Evolutionary conservation across 2,797 vertebrate genomes (phyloP), one percentile per base, ranked within the genome.

Genomic region (Galaxias olidus): DNA sequence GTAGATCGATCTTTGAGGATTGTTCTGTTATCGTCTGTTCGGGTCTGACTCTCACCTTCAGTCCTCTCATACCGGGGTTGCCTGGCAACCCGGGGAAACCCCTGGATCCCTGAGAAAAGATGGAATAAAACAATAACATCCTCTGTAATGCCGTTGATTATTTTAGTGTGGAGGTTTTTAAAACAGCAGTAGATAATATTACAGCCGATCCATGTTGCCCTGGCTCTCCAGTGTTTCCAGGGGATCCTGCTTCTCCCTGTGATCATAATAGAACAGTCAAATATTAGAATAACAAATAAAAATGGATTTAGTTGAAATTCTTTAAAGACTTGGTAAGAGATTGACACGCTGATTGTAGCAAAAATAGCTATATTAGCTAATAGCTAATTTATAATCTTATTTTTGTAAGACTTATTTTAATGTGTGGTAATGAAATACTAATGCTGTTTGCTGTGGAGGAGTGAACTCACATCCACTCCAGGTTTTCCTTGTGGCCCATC

Each of bases 61-160:
- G 92, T 68, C 97, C 97, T 81, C 97, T 98, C 65, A 95, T 83
- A 75, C 97, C 97, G 74, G 94, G 93, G 18, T 91, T 92, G 80
- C 97, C 97, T 52, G 97, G 97, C 74, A 95, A 94, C 76, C 97
- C 97, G 65, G 97, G 97, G 77, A 98, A 98, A 42, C 97, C 97
- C 88, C 97, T 90, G 14, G 90, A 83, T 13, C 97, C 97, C 94
- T 93, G 65, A 19, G 81, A 68, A n/a, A 61, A 67, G 66, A n/a
- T 1, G 66, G 50, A 47, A 47, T 4, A 47, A 4, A 4, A 12
- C 46, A 47, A 47, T 12, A 47, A 47, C 30, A 17, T 10, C 9
- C 9, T 40, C n/a, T 4, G 9, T 45, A 7, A 17, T 13, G 17
- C 18, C 14, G n/a, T 41, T 13, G n/a, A n/a, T 41, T 42, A 13